Conservation (phyloP, 2,113 vertebrate species). For the Merops nubicus region DNA sequence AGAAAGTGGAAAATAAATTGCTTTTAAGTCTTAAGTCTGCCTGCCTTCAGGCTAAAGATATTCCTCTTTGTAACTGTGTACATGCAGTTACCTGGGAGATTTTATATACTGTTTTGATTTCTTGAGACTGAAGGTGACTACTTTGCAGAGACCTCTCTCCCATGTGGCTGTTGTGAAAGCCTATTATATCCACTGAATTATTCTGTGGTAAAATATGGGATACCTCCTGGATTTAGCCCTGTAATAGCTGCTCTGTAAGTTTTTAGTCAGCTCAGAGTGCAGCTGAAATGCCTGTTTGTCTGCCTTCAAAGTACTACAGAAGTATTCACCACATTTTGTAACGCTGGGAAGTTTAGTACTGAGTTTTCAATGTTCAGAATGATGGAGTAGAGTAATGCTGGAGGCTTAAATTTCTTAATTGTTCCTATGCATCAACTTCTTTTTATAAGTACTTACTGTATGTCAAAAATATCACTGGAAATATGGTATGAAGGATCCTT, state of each 20-base stretch:
- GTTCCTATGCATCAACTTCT: neutral
- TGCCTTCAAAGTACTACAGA: neutral
- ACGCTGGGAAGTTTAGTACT: neutral
- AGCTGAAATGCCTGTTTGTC: neutral
- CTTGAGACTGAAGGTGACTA: neutral
- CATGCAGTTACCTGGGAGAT: neutral
- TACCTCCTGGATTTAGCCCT: neutral
- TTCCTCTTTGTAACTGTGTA: neutral
- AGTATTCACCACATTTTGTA: neutral
- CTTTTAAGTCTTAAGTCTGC: neutral
- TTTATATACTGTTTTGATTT: neutral
- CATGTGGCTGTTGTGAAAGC: neutral
- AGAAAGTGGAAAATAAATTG: neutral
- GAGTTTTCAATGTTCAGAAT: neutral
- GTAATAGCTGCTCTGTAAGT: fast-evolving
- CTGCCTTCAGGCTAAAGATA: neutral
- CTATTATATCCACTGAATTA: neutral
- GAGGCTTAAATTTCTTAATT: neutral
- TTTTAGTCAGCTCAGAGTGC: neutral
- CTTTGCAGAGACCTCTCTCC: neutral
- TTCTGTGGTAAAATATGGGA: neutral
- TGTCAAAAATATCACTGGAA: neutral
- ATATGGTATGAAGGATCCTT: neutral
- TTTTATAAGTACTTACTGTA: neutral
- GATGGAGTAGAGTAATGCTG: neutral